Percentiles rank a stretch among this genome's conserved stretches.
These are phyloP conservation scores for Ochropacha duplaris DNA, from an alignment of 2,888 invertebrate genomes.

Conservation along the genomic window DNA sequence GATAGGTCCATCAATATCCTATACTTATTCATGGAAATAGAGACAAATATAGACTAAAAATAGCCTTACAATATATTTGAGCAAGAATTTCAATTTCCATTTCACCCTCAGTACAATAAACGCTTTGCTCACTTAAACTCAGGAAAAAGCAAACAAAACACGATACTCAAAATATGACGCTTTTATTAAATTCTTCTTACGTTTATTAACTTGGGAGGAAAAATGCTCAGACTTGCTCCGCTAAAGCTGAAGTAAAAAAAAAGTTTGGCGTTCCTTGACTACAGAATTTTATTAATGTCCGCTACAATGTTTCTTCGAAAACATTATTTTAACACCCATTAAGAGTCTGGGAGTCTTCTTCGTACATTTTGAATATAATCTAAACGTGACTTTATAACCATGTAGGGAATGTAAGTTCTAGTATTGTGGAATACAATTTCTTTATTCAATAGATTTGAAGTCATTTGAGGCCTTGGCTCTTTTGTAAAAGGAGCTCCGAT, in stretches of 20 bases:
- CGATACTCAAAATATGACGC: constrained; percentile 64
- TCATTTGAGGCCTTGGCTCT: not conserved
- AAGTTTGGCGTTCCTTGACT: constrained; percentile 68
- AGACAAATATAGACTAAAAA: not conserved
- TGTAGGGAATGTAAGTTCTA: not conserved
- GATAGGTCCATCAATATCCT: not conserved
- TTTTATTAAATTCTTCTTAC: constrained; percentile 78
- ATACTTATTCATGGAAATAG: not conserved
- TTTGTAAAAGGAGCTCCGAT: not conserved
- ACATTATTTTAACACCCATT: constrained; percentile 56
- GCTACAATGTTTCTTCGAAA: constrained; percentile 55
- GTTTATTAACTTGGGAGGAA: constrained; percentile 64
- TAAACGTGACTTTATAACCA: no score
- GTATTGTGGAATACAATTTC: not conserved
- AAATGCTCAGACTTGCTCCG: constrained; percentile 60
- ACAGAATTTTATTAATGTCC: constrained; percentile 74
- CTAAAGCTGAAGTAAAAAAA: constrained; percentile 58
- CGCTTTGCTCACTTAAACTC: constrained; percentile 2
- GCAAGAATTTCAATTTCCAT: not conserved
- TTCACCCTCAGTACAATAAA: not conserved
- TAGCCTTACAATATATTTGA: constrained; percentile 9
- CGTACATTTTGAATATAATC: not conserved
- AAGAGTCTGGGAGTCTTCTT: constrained; percentile 19
- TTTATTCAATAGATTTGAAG: not conserved
- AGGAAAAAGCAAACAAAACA: constrained; percentile 19